Conservation (phyloP, 2,888 invertebrate genomes). For the Eristalinus sepulchralis region DNA sequence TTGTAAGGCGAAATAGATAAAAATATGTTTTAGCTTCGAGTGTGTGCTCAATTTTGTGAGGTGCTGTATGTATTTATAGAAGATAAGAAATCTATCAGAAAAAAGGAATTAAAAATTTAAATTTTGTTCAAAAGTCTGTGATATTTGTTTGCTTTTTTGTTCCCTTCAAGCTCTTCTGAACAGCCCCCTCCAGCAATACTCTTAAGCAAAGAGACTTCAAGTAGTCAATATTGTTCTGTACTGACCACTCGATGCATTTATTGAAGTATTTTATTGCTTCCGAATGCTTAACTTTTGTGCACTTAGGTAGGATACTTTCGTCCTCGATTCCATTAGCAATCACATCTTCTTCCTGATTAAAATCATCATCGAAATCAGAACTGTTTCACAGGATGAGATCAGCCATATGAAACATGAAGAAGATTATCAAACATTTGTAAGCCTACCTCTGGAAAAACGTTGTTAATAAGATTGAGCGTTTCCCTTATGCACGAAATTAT, state of each 20-base stretch:
- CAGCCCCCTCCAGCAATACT: too few relatives aligned
- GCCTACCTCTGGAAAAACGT: background rate
- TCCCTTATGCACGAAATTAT: background rate
- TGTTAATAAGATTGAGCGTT: background rate
- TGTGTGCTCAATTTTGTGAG: too few relatives aligned
- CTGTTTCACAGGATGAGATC: background rate
- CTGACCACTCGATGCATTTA: conserved; percentile 14
- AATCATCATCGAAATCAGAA: background rate
- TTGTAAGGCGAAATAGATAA: too few relatives aligned
- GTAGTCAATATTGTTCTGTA: background rate
- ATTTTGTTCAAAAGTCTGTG: too few relatives aligned
- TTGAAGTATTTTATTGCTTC: conserved; percentile 3
- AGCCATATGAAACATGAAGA: background rate
- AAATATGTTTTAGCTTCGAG: too few relatives aligned
- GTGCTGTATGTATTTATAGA: too few relatives aligned
- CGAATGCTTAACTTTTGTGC: conserved; percentile 2
- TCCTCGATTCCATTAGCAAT: background rate
- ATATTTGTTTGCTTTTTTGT: too few relatives aligned
- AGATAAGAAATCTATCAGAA: too few relatives aligned
- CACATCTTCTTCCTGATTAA: background rate
- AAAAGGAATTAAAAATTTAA: too few relatives aligned
- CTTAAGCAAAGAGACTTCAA: background rate
- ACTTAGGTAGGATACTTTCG: background rate
- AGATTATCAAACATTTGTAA: background rate
- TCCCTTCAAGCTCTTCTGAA: too few relatives aligned